These are phyloP conservation scores for Criorhina ranunculi DNA, from an alignment of 2,888 invertebrate genomes.

Conservation along the genomic window DNA sequence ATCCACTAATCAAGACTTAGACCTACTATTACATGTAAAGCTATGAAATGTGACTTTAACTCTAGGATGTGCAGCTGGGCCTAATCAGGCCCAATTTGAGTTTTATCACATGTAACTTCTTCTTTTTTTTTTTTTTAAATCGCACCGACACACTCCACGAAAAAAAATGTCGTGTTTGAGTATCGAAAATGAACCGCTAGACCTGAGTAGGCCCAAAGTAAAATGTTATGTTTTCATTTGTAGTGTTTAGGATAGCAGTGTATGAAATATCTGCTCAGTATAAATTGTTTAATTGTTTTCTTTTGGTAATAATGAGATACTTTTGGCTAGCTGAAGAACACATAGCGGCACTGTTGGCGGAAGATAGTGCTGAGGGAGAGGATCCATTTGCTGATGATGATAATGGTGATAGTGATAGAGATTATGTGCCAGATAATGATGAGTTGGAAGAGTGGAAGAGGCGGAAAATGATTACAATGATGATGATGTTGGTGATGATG, in stretches of 20 bases:
- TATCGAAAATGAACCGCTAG: no score
- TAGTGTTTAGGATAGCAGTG: not conserved
- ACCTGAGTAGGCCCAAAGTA: no score
- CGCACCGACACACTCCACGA: no score
- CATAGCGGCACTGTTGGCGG: not conserved
- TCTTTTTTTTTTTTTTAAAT: no score
- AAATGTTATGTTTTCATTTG: no score
- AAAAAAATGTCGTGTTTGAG: no score
- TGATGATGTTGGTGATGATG: not conserved
- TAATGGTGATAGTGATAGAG: not conserved
- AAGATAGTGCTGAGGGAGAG: no score
- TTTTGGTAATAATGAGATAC: constrained; percentile 9
- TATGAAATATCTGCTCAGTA: not conserved
- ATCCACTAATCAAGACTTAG: constrained; percentile 74
- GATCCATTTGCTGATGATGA: not conserved
- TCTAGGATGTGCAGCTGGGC: no score
- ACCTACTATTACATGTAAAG: no score
- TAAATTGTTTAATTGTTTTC: not conserved
- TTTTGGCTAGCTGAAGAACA: not conserved
- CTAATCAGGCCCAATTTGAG: no score
- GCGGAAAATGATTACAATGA: not conserved
- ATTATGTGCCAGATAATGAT: not conserved
- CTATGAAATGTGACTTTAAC: no score
- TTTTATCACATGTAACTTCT: no score
- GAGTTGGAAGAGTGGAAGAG: not conserved